phyloP scores from a whole-genome alignment of 2,113 vertebrate genomes.

The Salminus brasiliensis region DNA sequence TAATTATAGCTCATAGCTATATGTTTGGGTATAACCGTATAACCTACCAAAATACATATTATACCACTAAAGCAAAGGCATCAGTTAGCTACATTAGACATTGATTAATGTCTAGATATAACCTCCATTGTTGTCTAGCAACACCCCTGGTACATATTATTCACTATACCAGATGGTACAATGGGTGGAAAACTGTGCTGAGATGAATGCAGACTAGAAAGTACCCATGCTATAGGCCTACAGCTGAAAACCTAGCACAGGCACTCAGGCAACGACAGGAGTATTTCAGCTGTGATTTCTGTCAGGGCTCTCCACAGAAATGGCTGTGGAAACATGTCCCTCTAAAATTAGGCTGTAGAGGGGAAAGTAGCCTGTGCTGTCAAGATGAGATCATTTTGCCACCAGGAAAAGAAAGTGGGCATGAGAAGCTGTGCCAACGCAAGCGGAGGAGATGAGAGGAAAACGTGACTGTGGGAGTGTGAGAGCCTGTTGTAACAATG shows the following conservation, averaged over 20 bases:
- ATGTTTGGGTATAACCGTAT: too few relatives aligned
- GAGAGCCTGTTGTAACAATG: background rate
- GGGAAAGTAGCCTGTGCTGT: background rate
- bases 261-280: background rate
- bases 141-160: too few relatives aligned
- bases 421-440: slow-evolving; percentile 5
- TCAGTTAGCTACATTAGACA: too few relatives aligned
- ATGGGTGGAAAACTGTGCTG: too few relatives aligned
- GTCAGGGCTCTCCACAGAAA: background rate
- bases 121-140: too few relatives aligned
- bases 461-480: background rate
- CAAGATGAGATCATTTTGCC: background rate
- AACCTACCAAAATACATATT: too few relatives aligned
- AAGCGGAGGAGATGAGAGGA: background rate
- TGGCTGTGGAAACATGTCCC: slow-evolving; percentile 3
- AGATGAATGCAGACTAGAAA: background rate
- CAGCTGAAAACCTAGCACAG: background rate
- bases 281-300: slow-evolving; percentile 15
- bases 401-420: background rate
- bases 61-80: too few relatives aligned
- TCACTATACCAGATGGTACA: too few relatives aligned
- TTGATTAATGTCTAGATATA: too few relatives aligned
- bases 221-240: too few relatives aligned
- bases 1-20: too few relatives aligned
- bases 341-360: slow-evolving; percentile 22